Evolutionary conservation across 2,888 invertebrate species (phyloP), one percentile per base, ranked within the genome.

Genomic region (Coenonympha glycerion): DNA sequence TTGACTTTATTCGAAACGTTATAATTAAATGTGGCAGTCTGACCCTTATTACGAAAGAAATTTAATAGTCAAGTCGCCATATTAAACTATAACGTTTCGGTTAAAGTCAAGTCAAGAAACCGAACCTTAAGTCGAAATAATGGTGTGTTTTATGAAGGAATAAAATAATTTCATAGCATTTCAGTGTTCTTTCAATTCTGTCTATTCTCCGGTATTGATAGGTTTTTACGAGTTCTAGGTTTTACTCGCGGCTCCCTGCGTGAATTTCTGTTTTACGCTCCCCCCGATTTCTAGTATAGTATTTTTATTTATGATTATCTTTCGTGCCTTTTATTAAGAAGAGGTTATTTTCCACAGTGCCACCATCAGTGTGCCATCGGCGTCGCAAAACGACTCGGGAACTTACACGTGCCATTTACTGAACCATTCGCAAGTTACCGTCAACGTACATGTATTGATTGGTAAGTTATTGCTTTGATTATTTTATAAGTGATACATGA

Each of bases 371-470:
- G 85, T 90, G 28, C 68, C 80, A 16, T 87, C 89, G 55, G 92
- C 91, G 18, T 89, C 89, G 55, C 90, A 91, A 68, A 88, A 88
- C 52, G 91, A 92, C 69, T 91, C 90, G 63, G 92, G 92, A 9
- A 89, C 89, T 28, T 92, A 92, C 67, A 88, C 89, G 21, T 92
- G 92, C 69, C 85, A 89, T 45, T 83, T 92, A 57, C 89, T 89
- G 56, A 89, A 91, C 65, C 89, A 91, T 62, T 91, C 91, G 42
- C 90, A 89, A 65, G 90, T 89, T 11, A 86, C 89, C 21, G 90
- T 91, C 48, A 90, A 91, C 68, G 91, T 92, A 49, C 91, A 92
- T 65, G 91, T 92, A 49, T 78, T 92, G 56, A 92, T 91, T 71
- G 92, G 92, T 92, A 82, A 87, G 86, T 49, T 9, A 21, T 24